Evolutionary conservation across 2,113 vertebrate genomes (phyloP).

Genomic region (Etheostoma spectabile): DNA sequence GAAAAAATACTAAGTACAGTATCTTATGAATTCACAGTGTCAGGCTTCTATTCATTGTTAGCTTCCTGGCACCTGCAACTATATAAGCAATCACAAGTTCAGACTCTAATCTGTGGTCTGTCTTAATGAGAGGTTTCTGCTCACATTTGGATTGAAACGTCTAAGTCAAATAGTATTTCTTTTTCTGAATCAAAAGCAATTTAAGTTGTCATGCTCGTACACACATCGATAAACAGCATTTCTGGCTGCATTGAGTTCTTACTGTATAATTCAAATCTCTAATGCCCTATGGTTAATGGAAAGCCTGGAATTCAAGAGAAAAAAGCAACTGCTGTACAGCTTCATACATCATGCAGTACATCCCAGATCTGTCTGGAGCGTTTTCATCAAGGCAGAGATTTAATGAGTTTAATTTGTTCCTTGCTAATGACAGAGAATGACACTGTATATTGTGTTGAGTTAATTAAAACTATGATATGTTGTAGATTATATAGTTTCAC

Average conservation of each 20-base stretch:
- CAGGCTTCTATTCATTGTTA: background rate
- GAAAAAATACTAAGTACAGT: too few species aligned
- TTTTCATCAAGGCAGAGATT: constrained; percentile 54
- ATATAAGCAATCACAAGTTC: constrained; percentile 3
- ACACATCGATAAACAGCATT: constrained; percentile 20
- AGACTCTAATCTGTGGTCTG: background rate
- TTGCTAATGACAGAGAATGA: constrained; percentile 65
- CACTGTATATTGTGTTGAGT: constrained; percentile 49
- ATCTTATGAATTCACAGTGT: constrained; percentile 13
- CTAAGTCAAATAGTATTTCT: background rate
- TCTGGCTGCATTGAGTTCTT: constrained; percentile 21
- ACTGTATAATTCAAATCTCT: constrained; percentile 30
- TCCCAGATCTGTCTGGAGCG: constrained; percentile 35
- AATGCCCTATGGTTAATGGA: constrained; percentile 41
- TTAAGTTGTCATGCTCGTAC: background rate
- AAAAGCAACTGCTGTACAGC: constrained; percentile 5
- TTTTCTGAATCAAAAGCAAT: constrained; percentile 43
- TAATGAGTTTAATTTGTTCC: constrained; percentile 59
- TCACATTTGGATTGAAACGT: constrained; percentile 2
- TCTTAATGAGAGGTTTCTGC: constrained; percentile 20
- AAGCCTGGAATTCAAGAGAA: constrained; percentile 46
- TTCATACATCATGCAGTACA: constrained; percentile 55
- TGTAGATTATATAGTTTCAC: constrained; percentile 44
- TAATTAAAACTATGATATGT: constrained; percentile 69
- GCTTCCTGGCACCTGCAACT: background rate